phyloP scores from a whole-genome alignment of 2,888 invertebrate species.

The Parnassius smintheus region DNA sequence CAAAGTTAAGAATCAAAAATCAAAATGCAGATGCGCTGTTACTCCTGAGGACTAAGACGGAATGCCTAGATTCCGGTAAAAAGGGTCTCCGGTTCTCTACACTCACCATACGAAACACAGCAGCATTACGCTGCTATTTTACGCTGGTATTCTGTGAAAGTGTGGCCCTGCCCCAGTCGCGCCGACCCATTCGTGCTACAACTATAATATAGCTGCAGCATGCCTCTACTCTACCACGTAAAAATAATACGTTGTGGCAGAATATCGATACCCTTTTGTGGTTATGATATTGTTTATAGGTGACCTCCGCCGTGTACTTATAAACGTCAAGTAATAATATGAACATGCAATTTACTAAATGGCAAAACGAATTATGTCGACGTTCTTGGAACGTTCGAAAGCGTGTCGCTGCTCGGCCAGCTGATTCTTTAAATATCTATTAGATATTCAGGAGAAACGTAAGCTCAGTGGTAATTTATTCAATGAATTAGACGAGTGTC shows the following conservation, averaged over 20 bases:
- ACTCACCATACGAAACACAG: no score
- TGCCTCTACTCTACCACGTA: no score
- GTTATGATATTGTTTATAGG: slow-evolving; percentile 20
- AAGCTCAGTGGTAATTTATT: slow-evolving; percentile 67
- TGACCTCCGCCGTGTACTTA: slow-evolving; percentile 22
- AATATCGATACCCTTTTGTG: slow-evolving; percentile 25
- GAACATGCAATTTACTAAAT: slow-evolving; percentile 29
- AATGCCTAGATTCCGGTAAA: no score
- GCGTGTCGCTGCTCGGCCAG: slow-evolving; percentile 51
- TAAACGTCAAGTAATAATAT: slow-evolving; percentile 24
- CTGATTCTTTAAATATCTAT: slow-evolving; percentile 66
- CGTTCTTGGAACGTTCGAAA: slow-evolving; percentile 52
- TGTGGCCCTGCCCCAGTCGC: no score
- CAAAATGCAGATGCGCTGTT: no score
- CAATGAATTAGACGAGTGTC: slow-evolving; percentile 71
- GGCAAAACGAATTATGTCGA: slow-evolving; percentile 29
- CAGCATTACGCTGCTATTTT: no score
- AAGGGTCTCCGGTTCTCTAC: no score
- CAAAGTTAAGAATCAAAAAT: no score
- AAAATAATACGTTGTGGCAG: slow-evolving; percentile 18
- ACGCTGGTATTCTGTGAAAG: no score
- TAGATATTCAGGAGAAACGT: slow-evolving; percentile 75
- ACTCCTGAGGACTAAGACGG: no score
- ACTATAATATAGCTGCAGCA: no score
- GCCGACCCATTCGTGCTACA: no score